Evolutionary conservation across 2,113 vertebrate species (phyloP).

Genomic region (Psilopogon haemacephalus): DNA sequence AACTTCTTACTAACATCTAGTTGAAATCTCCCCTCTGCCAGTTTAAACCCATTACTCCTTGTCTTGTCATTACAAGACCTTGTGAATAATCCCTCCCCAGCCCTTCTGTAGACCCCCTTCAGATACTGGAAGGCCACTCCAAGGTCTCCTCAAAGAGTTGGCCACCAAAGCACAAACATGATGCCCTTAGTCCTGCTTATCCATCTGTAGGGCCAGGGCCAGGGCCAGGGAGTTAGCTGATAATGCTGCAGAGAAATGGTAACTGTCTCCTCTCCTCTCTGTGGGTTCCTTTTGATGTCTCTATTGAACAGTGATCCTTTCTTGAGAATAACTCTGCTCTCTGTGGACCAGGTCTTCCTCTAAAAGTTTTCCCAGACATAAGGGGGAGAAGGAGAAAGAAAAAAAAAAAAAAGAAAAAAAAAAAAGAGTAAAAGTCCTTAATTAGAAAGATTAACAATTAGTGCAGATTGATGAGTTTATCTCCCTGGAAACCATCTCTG

Average conservation of each 20-base stretch:
- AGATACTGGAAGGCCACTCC: too few species aligned
- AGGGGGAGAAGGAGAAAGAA: rapidly evolving
- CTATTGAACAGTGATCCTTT: neutral
- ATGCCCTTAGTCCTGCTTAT: neutral
- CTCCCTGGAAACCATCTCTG: neutral
- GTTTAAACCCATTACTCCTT: too few species aligned
- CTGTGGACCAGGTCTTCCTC: neutral
- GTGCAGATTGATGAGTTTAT: neutral
- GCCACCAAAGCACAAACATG: neutral
- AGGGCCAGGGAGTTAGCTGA: neutral
- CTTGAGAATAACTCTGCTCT: neutral
- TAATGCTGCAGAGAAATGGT: neutral
- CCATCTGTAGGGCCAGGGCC: neutral
- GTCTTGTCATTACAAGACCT: too few species aligned
- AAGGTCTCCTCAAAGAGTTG: too few species aligned
- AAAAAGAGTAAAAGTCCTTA: neutral
- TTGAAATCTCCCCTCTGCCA: too few species aligned
- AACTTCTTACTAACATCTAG: too few species aligned
- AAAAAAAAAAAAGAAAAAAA: neutral
- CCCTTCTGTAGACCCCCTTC: too few species aligned
- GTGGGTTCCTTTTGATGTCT: neutral
- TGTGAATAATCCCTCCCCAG: too few species aligned
- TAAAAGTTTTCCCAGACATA: neutral
- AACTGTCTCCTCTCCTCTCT: neutral
- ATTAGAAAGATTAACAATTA: neutral